A percentile compares a stretch with the other conserved stretches of the same genome.
phyloP scores from a whole-genome alignment of 2,888 invertebrate species.

The Erebia ligea region DNA sequence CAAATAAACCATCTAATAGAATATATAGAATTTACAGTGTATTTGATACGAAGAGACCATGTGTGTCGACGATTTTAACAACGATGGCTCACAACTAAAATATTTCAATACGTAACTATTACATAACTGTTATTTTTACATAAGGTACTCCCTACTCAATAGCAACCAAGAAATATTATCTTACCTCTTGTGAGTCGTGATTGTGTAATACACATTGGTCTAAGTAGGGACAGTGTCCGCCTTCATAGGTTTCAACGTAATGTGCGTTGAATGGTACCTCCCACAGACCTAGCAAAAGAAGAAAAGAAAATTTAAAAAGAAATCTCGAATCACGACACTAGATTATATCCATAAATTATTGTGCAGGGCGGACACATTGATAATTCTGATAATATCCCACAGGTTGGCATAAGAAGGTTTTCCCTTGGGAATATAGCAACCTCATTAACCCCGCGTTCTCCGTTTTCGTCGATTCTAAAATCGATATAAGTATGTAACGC shows the following conservation, averaged over 20 bases:
- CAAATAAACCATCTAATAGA: too few relatives aligned
- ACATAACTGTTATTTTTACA: too few relatives aligned
- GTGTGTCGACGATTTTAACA: too few relatives aligned
- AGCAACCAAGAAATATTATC: conserved; percentile 29
- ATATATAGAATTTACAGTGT: too few relatives aligned
- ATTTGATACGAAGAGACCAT: too few relatives aligned
- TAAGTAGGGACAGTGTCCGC: conserved; percentile 95
- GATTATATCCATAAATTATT: not conserved
- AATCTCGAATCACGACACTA: not conserved
- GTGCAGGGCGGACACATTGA: not conserved
- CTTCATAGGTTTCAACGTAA: conserved; percentile 93
- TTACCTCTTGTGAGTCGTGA: conserved; percentile 87
- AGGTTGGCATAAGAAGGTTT: not conserved
- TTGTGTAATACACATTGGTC: conserved; percentile 96
- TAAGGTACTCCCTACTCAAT: not conserved
- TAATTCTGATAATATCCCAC: conserved; percentile 13
- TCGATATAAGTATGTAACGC: too few relatives aligned
- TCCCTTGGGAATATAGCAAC: conserved; percentile 5
- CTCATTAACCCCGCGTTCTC: too few relatives aligned
- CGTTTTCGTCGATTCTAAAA: too few relatives aligned
- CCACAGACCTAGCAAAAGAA: conserved; percentile 87
- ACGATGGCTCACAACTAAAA: too few relatives aligned
- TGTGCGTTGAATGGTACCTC: conserved; percentile 95
- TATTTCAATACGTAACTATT: too few relatives aligned
- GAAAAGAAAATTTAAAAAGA: conserved; percentile 25